Evolutionary conservation across 2,113 vertebrate genomes (phyloP), one percentile per base, ranked within the genome.

Genomic region (Trogon surrucura): DNA sequence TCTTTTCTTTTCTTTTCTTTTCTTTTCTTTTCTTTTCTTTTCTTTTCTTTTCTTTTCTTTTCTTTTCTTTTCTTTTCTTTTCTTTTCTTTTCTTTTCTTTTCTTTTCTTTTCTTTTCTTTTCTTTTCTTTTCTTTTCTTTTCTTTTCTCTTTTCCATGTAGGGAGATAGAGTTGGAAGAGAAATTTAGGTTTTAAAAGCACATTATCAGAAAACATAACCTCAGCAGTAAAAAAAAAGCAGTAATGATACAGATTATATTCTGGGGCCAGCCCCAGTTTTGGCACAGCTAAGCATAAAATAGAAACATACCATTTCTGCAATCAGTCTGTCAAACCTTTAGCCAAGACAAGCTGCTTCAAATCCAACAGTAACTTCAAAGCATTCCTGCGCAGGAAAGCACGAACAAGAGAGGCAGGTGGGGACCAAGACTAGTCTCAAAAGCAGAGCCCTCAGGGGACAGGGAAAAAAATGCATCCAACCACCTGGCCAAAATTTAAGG

Each of bases 291-390:
- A 72, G 45, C 20, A 5, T 47, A 84, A 73, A 88, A 91, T 1
- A 88, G 67, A 90, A 95, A 90, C 48, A 93, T 19, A 47, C 3
- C 23, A 88, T 84, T 94, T 93, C 80, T 92, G 65, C 80, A 85
- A 86, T 85, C 51, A 73, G 34, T 29, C 69, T 93, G 89, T 88
- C 89, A 94, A 92, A 56, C 85, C 34, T 91, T 73, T 20, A 53
- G 94, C 80, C 82, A 91, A 93, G 88, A 72, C 88, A 96, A 95
- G 91, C 80, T 1, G 4, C 72, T 94, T 95, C 82, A 94, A 91
- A 95, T 83, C 83, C 91, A 91, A 70, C 22, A 91, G 73, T 22
- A 79, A 88, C 85, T 95, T 93, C 93, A 96, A 96, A 96, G 88
- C 92, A 93, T 96, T 96, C 93, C 92, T 57, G 53, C 83, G 61